Evolutionary conservation across 2,888 invertebrate genomes (phyloP).

Genomic region (Embidobia sp.): DNA sequence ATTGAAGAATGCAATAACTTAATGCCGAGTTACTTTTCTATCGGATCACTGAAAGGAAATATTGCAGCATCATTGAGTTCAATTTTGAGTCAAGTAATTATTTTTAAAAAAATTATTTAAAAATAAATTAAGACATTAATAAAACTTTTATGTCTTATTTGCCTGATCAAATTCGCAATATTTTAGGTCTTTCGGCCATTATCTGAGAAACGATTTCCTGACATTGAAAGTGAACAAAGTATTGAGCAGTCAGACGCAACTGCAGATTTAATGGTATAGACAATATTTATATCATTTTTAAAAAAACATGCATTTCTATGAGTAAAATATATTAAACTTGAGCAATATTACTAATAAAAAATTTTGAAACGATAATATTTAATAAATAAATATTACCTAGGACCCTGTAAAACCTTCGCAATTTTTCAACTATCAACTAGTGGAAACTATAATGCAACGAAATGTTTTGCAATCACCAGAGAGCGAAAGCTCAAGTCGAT

Average conservation of each 20-base stretch:
- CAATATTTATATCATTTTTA: too few relatives aligned
- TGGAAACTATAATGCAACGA: slow-evolving; percentile 39
- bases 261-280: too few relatives aligned
- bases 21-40: slow-evolving; percentile 88
- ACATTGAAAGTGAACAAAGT: too few relatives aligned
- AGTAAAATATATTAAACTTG: too few relatives aligned
- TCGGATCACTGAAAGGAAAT: slow-evolving; percentile 86
- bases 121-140: too few relatives aligned
- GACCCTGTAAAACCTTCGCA: slow-evolving; percentile 15
- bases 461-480: slow-evolving; percentile 38
- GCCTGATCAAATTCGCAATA: too few relatives aligned
- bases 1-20: slow-evolving; percentile 83
- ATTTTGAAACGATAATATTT: neutral
- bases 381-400: neutral
- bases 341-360: too few relatives aligned
- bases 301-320: too few relatives aligned
- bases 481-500: neutral
- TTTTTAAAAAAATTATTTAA: too few relatives aligned
- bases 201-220: slow-evolving; percentile 83
- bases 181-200: slow-evolving; percentile 84
- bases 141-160: too few relatives aligned
- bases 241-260: too few relatives aligned
- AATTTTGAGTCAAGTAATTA: slow-evolving; percentile 74
- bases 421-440: slow-evolving; percentile 3
- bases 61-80: slow-evolving; percentile 82